Base-by-base conservation (phyloP, 2,113 vertebrate genomes). In the Melanotaenia duboulayi region DNA sequence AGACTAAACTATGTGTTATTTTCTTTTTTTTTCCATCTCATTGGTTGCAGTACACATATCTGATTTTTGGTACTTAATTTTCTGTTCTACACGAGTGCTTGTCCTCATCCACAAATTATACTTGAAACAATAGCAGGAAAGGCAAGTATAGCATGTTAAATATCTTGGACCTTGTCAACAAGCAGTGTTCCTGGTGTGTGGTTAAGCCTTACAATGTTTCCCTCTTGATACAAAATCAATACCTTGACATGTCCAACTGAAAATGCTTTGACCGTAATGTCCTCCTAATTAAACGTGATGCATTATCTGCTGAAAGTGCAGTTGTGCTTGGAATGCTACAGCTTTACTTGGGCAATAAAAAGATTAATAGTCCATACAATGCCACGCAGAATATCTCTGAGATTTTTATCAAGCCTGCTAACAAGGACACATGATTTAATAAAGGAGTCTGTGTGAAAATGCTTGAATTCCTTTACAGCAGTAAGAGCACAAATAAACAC, bases 151-250 rank as follows among this genome's bases (percentile, higher is more conserved):
- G 55, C 52, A 65, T 69, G 52, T 70, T 70, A 75, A 84, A 77
- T 76, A 57, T 65, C 40, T 24, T 54, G 23, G 57, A 32, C 72
- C 67, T 79, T 62, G 71, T 74, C 65, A 78, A 23, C 51, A 32
- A 0, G 0, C 37, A 42, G 11, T 24, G 40, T 39, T 76, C 40
- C 65, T 49, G 32, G 55, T 77, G 65, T 62, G 57, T 78, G 70
- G 65, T 44, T 24, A 66, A 13, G 78, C 64, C 62, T 80, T 62
- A 39, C 76, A 67, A 72, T 66, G 65, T 75, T 73, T 65, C 35
- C 70, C 17, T 44, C 55, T 24, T 32, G 71, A 81, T 72, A 44
- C 42, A 8, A 77, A 81, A 85, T 88, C 82, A 78, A 90, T 91
- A 81, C 12, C 13, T 16, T 1, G 42, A 65, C 65, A 76, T 68